phyloP scores from a whole-genome alignment of 2,113 vertebrate species.

The Hypomesus transpacificus region DNA sequence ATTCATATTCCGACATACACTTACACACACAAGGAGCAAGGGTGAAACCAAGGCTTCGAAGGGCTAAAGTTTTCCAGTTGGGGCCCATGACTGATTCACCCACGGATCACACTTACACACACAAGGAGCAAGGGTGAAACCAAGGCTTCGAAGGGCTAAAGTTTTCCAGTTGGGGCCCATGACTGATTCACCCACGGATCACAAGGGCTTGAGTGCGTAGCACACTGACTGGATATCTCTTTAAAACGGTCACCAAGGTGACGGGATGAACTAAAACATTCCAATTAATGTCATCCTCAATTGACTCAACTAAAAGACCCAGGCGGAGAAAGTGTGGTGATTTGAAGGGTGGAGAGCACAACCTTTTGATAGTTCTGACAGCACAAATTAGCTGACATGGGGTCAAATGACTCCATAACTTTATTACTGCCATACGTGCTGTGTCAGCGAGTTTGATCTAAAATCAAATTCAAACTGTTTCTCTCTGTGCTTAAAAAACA shows the following conservation, averaged over 20 bases:
- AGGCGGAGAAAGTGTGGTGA: not conserved
- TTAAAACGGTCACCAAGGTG: not conserved
- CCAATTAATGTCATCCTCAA: not conserved
- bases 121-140: not conserved
- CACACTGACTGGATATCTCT: not conserved
- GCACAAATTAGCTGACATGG: not conserved
- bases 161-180: not conserved
- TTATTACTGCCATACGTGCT: too few species aligned
- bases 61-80: not conserved
- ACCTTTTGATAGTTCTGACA: not conserved
- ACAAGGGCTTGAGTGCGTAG: not conserved
- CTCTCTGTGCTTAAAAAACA: not conserved
- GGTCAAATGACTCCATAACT: not conserved
- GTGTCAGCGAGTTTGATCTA: too few species aligned
- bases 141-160: not conserved
- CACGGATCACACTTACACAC: not conserved
- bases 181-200: not conserved
- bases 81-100: not conserved
- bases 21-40: not conserved
- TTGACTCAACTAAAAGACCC: not conserved
- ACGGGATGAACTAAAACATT: not conserved
- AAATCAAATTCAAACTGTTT: not conserved
- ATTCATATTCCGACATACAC: not conserved
- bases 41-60: not conserved
- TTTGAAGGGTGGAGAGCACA: not conserved